A percentile compares a stretch with the other conserved stretches of the same genome.
Conservation (phyloP, 1,140 invertebrate species). For the Spodoptera frugiperda region DNA sequence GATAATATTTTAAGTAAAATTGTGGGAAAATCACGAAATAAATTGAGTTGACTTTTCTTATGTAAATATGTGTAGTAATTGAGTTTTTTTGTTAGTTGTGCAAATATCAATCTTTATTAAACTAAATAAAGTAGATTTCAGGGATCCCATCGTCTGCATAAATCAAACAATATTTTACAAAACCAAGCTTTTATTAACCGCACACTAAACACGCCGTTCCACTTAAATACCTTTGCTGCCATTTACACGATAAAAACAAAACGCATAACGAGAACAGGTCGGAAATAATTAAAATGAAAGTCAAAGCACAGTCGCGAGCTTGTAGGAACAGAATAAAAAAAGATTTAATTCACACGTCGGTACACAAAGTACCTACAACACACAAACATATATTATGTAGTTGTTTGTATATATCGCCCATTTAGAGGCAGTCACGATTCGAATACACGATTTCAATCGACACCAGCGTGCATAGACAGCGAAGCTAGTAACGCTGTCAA, state of each 20-base stretch:
- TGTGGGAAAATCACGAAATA: not conserved
- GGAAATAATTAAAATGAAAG: slow-evolving; percentile 37
- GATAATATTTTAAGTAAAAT: not conserved
- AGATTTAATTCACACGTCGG: slow-evolving; percentile 16
- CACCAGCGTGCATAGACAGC: slow-evolving; percentile 1
- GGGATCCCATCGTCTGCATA: too few relatives aligned
- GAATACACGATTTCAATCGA: slow-evolving; percentile 4
- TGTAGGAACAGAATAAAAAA: slow-evolving; percentile 7
- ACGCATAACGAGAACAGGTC: not conserved
- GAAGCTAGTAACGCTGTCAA: not conserved
- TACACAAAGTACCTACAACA: not conserved
- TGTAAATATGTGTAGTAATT: not conserved
- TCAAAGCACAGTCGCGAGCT: slow-evolving; percentile 20
- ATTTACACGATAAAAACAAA: not conserved
- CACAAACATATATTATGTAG: not conserved
- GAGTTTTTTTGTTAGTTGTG: not conserved
- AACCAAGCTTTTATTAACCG: too few relatives aligned
- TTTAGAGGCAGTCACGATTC: slow-evolving; percentile 24
- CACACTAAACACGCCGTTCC: too few relatives aligned
- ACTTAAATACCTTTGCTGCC: too few relatives aligned
- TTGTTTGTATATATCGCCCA: not conserved
- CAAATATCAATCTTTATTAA: too few relatives aligned
- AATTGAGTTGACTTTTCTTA: not conserved
- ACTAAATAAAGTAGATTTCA: too few relatives aligned
- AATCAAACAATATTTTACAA: too few relatives aligned